Evolutionary conservation across 2,797 vertebrate species (phyloP).

Genomic region (Rhincodon typus): DNA sequence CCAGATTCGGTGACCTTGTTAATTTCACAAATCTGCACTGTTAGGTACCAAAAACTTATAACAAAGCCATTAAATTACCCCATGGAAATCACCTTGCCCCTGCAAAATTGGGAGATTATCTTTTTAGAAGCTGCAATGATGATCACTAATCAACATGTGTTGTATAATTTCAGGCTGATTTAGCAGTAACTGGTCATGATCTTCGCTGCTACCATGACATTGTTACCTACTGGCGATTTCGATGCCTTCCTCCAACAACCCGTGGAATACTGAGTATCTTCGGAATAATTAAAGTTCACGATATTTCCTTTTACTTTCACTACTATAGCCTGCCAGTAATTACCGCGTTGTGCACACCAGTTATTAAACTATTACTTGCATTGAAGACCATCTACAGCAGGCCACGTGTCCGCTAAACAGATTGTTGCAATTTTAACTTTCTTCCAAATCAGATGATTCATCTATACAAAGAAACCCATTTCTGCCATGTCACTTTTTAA

Average conservation of each 20-base stretch:
- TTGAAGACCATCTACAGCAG: slow-evolving; percentile 41
- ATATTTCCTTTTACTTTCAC: slow-evolving; percentile 42
- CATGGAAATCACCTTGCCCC: background rate
- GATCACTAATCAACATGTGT: background rate
- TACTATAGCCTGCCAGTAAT: slow-evolving; percentile 43
- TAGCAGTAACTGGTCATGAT: slow-evolving; percentile 39
- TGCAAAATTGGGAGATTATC: background rate
- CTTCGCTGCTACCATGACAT: slow-evolving; percentile 41
- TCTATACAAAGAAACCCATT: background rate
- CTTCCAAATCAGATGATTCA: background rate
- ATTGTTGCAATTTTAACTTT: background rate
- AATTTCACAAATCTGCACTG: background rate
- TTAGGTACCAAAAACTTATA: background rate
- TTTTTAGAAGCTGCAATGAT: background rate
- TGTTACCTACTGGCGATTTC: slow-evolving; percentile 41
- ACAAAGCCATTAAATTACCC: background rate
- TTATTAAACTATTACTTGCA: slow-evolving; percentile 41
- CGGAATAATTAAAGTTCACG: slow-evolving; percentile 40
- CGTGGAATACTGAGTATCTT: slow-evolving; percentile 41
- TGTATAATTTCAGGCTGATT: slow-evolving; percentile 38
- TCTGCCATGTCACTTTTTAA: background rate
- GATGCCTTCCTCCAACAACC: slow-evolving; percentile 41
- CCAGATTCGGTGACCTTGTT: background rate
- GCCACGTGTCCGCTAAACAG: background rate
- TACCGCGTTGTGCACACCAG: slow-evolving; percentile 42